Evolutionary conservation across 2,888 invertebrate genomes (phyloP).

Genomic region (Amphipoea oculea): DNA sequence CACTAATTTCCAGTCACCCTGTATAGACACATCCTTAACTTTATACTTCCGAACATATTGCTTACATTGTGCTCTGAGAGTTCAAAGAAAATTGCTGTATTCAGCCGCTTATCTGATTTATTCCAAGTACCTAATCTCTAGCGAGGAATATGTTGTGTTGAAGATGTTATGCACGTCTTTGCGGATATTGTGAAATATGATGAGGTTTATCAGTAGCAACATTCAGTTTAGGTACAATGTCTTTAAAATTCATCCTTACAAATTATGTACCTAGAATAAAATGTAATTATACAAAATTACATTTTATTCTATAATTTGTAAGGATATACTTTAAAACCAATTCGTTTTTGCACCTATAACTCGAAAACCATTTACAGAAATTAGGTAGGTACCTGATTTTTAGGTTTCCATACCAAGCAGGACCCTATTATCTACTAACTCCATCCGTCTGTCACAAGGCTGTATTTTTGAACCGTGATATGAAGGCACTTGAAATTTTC

Average conservation of each 20-base stretch:
- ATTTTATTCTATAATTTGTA: background rate
- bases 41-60: constrained; percentile 33
- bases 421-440: background rate
- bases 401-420: background rate
- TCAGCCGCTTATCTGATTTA: constrained; percentile 35
- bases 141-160: constrained; percentile 4
- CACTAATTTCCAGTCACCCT: too few species aligned
- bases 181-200: constrained; percentile 7
- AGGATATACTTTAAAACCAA: background rate
- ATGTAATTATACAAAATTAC: too few species aligned
- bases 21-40: constrained; percentile 39
- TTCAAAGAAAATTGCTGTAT: constrained; percentile 41
- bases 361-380: background rate
- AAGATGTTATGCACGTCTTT: constrained; percentile 16
- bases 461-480: background rate
- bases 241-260: background rate
- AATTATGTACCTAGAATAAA: background rate
- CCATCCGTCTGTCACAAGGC: background rate
- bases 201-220: background rate
- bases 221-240: background rate
- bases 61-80: constrained; percentile 32
- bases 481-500: background rate
- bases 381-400: background rate
- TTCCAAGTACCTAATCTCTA: constrained; percentile 18
- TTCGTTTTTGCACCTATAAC: background rate